Conservation (phyloP, 2,113 vertebrate genomes). For the Amphilophus citrinellus region DNA sequence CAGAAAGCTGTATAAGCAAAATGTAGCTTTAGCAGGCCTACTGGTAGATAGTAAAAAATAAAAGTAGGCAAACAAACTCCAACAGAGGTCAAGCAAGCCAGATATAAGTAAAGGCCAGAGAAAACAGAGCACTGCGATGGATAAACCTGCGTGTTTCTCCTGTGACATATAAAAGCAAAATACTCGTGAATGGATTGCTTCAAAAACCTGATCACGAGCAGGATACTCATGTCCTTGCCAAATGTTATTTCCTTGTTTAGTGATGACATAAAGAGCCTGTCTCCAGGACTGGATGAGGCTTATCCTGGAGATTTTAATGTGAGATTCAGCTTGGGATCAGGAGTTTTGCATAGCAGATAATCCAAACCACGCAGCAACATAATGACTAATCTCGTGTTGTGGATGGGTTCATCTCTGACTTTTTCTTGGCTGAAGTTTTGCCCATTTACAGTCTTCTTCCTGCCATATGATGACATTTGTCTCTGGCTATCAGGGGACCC, state of each 20-base stretch:
- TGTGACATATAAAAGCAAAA: neutral
- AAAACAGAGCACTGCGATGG: neutral
- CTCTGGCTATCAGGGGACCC: neutral
- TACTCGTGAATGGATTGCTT: neutral
- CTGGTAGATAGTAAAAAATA: neutral
- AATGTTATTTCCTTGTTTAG: neutral
- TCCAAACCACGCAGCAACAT: no score
- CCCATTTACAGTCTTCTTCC: neutral
- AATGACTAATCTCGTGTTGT: no score
- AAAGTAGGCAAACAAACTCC: neutral
- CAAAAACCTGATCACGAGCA: neutral
- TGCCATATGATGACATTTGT: neutral
- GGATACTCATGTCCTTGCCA: neutral
- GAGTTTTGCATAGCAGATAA: no score
- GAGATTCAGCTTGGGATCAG: neutral
- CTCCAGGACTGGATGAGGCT: neutral
- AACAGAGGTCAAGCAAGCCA: neutral
- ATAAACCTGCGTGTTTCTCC: neutral
- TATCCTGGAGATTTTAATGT: no score
- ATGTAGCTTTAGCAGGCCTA: neutral
- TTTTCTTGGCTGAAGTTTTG: conserved; percentile 1
- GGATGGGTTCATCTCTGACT: neutral
- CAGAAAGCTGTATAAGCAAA: neutral
- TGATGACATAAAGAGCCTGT: no score
- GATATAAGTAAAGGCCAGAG: neutral